Conservation (phyloP, 1,140 invertebrate genomes). For the Archivesica marissinica region DNA sequence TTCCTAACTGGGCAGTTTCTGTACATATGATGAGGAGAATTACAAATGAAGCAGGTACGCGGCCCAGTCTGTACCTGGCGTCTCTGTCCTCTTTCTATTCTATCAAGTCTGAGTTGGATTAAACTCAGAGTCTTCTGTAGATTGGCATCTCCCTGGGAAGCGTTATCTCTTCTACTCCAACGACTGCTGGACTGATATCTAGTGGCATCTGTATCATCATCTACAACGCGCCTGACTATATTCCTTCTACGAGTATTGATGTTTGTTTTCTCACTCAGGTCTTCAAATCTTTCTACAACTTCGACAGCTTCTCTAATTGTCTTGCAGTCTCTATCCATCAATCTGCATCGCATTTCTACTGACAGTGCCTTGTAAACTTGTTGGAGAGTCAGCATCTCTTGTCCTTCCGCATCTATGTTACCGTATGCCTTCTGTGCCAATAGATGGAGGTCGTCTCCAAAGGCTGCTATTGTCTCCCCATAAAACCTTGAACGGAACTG, state of each 20-base stretch:
- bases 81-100: not conserved
- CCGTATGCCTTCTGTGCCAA: conserved; percentile 36
- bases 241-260: not conserved
- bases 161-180: not conserved
- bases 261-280: conserved; percentile 13
- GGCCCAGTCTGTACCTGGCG: too few relatives aligned
- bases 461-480: conserved; percentile 11
- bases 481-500: not conserved
- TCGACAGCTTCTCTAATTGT: conserved; percentile 28
- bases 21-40: not conserved
- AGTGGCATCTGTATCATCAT: too few relatives aligned
- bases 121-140: not conserved
- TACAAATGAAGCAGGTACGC: not conserved
- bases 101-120: not conserved
- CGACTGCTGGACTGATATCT: not conserved
- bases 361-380: conserved; percentile 26
- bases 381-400: conserved; percentile 24
- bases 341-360: conserved; percentile 30
- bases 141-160: not conserved
- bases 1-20: conserved; percentile 13
- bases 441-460: conserved; percentile 47
- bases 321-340: conserved; percentile 34
- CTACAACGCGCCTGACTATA: too few relatives aligned
- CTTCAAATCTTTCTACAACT: conserved; percentile 49
- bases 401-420: conserved; percentile 1